Evolutionary conservation across 2,113 vertebrate genomes (phyloP), one percentile per base, ranked within the genome.

Genomic region (Dinomys branickii): DNA sequence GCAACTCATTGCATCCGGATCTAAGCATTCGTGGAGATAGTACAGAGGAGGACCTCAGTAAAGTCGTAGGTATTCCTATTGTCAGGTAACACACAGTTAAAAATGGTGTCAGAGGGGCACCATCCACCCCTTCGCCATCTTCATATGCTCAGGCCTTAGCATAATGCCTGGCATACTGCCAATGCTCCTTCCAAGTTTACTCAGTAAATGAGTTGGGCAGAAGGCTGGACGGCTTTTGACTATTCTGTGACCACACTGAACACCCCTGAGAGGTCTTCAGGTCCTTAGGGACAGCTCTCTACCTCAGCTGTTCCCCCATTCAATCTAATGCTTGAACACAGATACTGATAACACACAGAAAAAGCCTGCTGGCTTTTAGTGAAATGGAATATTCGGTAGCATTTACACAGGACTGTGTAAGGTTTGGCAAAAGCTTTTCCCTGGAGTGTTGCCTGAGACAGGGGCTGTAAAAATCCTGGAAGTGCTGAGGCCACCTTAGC

Each of bases 381-480:
- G 81, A 35, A 82, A 77, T 33, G 50, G 69, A 90, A 84, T 47
- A 58, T 35, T 63, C 50, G 26, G 52, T 44, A 52, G 84, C 93
- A 24, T 81, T 58, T 85, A 50, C 47, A 50, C n/a, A 77, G 73
- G 85, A 47, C 41, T 20, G 3, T 19, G 20, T 12, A 58, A 85
- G 58, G 52, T 20, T 92, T 96, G 83, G 85, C 88, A 73, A 78
- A 81, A 41, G 84, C 26, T 80, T 96, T 96, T 93, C 91, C 89
- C 89, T 59, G 69, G 85, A 94, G 89, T 58, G 52, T 56, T 80
- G 84, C 95, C 92, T 65, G 77, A 90, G 87, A 92, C 90, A 83
- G 54, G 41, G 88, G 30, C 94, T 97, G 44, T 94, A 87, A 97
- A 97, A 95, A 88, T 75, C 94, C 88, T 92, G 52, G 38, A 90